Evolutionary conservation across 2,797 vertebrate species (phyloP).

Genomic region (Lates japonicus): DNA sequence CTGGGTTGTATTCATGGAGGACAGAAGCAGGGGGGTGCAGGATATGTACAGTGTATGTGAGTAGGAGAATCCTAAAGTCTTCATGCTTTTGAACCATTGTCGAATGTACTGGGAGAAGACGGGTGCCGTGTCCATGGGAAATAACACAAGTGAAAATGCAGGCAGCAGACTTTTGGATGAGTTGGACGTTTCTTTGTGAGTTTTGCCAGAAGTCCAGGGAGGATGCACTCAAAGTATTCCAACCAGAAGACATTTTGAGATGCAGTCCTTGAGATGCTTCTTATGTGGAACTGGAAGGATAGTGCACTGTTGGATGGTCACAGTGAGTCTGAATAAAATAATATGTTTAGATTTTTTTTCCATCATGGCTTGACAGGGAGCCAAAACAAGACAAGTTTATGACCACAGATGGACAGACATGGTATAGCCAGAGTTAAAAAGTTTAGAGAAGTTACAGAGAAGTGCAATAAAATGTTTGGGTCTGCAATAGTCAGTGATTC

Average conservation of each 20-base stretch:
- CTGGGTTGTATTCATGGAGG: neutral
- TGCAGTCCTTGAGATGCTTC: conserved; percentile 28
- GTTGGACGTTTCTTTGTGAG: conserved; percentile 32
- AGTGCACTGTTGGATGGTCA: conserved; percentile 45
- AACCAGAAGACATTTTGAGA: conserved; percentile 37
- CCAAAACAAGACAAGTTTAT: conserved; percentile 33
- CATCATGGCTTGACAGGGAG: conserved; percentile 38
- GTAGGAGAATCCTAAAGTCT: neutral
- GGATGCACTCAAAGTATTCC: conserved; percentile 20
- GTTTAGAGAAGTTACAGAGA: conserved; percentile 27
- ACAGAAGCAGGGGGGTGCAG: neutral
- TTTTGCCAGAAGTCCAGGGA: conserved; percentile 28
- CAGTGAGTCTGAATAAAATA: conserved; percentile 45
- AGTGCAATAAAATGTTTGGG: conserved; percentile 25
- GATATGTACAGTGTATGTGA: neutral
- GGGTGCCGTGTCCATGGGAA: neutral
- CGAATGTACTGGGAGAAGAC: neutral
- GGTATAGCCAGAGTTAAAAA: conserved; percentile 28
- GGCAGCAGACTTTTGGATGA: conserved; percentile 32
- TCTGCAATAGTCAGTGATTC: conserved; percentile 33
- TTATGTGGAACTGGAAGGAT: conserved; percentile 27
- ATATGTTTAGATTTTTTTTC: conserved; percentile 15
- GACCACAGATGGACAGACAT: conserved; percentile 7
- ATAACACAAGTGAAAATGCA: conserved; percentile 18
- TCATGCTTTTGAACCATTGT: conserved; percentile 4